phyloP scores from a whole-genome alignment of 2,113 vertebrate genomes.

The Pachypanchax playfairii region DNA sequence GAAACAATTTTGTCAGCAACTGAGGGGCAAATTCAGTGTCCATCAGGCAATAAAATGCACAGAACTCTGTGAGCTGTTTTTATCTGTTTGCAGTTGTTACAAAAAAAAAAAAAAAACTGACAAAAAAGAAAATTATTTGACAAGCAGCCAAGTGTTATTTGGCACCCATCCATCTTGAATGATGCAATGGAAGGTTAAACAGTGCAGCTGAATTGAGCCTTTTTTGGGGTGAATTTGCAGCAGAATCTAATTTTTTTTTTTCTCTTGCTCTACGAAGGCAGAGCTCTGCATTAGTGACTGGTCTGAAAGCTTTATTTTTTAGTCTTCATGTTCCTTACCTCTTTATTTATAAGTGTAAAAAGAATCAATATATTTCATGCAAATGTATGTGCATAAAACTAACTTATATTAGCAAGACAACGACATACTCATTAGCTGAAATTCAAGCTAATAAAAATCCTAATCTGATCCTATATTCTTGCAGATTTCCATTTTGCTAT shows the following conservation, averaged over 20 bases:
- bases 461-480: not conserved
- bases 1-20: conserved; percentile 46
- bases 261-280: conserved; percentile 3
- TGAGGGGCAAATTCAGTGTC: conserved; percentile 7
- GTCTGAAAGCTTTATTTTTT: conserved; percentile 1
- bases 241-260: conserved; percentile 62
- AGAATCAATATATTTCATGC: too few species aligned
- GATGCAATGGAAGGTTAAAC: conserved; percentile 67
- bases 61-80: conserved; percentile 28
- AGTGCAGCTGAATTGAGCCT: conserved; percentile 65
- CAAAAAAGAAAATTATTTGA: conserved; percentile 40
- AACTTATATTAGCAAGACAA: not conserved
- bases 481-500: not conserved
- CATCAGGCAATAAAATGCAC: not conserved
- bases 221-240: conserved; percentile 73
- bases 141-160: conserved; percentile 50
- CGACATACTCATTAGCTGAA: not conserved
- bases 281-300: not conserved
- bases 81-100: conserved; percentile 1
- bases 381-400: conserved; percentile 16
- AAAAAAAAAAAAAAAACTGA: conserved; percentile 32
- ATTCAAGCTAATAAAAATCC: not conserved
- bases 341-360: too few species aligned
- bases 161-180: conserved; percentile 66
- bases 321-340: too few species aligned